A percentile compares a stretch with the other conserved stretches of the same genome.
Conservation (phyloP, 2,797 vertebrate genomes). For the Myioborus miniatus region DNA sequence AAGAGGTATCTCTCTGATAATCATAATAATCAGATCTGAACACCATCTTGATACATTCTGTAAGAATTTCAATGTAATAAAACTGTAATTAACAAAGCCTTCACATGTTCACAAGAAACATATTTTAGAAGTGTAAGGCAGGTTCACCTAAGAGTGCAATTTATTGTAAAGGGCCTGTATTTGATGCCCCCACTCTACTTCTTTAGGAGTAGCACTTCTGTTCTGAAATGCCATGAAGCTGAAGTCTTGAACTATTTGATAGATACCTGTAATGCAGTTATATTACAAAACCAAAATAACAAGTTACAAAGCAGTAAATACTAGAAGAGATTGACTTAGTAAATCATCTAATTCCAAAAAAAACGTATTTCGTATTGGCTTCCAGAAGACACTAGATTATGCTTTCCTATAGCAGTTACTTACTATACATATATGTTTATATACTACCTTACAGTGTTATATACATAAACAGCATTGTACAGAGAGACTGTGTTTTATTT, state of each 20-base stretch:
- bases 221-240: background rate
- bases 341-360: background rate
- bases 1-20: background rate
- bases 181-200: background rate
- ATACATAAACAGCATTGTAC: background rate
- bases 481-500: background rate
- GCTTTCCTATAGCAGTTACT: background rate
- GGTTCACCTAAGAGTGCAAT: background rate
- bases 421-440: background rate
- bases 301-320: background rate
- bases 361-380: background rate
- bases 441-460: background rate
- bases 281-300: background rate
- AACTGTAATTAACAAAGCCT: background rate
- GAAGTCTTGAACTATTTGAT: background rate
- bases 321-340: background rate
- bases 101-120: background rate
- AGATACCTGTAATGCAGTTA: background rate
- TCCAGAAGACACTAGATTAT: background rate
- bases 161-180: constrained; percentile 33
- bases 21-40: background rate
- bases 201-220: background rate
- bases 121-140: background rate
- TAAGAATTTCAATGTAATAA: background rate
- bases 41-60: background rate